Evolutionary conservation across 1,140 invertebrate species (phyloP).

Genomic region (Bathynomus jamesi): DNA sequence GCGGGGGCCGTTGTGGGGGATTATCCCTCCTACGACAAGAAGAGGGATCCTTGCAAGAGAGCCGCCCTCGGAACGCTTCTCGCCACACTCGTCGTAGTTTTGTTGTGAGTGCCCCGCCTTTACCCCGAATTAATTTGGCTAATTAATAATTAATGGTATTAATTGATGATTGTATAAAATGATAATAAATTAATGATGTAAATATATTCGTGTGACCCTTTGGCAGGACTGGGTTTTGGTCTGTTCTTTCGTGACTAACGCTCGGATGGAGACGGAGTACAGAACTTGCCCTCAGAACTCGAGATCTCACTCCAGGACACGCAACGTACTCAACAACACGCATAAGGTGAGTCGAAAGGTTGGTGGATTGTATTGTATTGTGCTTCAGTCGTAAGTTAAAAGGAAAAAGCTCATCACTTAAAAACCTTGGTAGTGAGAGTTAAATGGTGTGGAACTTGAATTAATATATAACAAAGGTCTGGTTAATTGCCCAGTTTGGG

Average conservation of each 20-base stretch:
- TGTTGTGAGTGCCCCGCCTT: conserved; percentile 57
- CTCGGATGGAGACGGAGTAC: conserved; percentile 63
- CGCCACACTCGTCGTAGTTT: conserved; percentile 58
- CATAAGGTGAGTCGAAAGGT: conserved; percentile 46
- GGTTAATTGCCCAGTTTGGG: no score
- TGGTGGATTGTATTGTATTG: no score
- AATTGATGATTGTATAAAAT: no score
- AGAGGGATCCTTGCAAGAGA: conserved; percentile 69
- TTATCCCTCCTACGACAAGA: conserved; percentile 66
- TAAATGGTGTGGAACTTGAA: no score
- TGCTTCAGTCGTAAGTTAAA: no score
- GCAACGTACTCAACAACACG: conserved; percentile 58
- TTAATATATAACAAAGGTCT: no score
- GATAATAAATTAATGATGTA: no score
- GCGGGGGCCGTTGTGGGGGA: conserved; percentile 66
- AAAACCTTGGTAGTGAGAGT: no score
- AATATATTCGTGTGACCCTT: no score
- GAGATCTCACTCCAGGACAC: conserved; percentile 55
- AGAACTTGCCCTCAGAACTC: conserved; percentile 51
- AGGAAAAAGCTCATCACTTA: no score
- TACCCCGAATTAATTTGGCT: background rate
- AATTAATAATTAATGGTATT: background rate
- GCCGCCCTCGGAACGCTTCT: conserved; percentile 62
- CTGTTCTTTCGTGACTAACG: conserved; percentile 76
- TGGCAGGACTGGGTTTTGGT: conserved; percentile 75